A percentile compares a stretch with the other conserved stretches of the same genome.
Evolutionary conservation across 2,888 invertebrate species (phyloP).

Genomic region (Anoplius nigerrimus): DNA sequence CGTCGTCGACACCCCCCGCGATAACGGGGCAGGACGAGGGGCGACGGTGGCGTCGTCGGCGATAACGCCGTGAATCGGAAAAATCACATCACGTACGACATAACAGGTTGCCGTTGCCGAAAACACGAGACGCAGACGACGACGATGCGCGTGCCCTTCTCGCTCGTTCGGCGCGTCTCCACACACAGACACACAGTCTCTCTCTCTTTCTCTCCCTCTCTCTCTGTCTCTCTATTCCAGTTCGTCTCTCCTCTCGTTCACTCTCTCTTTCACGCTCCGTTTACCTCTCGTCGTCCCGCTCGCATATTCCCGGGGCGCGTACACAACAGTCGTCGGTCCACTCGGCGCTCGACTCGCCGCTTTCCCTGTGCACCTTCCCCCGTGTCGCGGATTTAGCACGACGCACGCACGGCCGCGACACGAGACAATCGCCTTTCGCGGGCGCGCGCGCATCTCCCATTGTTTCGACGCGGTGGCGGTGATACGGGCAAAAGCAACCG

Average conservation of each 20-base stretch:
- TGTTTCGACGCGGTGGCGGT: conserved; percentile 51
- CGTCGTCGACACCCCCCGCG: not conserved
- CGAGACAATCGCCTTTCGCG: conserved; percentile 9
- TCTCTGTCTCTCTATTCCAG: no score
- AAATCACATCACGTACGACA: conserved; percentile 15
- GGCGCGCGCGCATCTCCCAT: conserved; percentile 52
- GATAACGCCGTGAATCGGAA: conserved; percentile 24
- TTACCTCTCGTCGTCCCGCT: no score
- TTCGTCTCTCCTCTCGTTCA: no score
- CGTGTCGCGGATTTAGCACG: not conserved
- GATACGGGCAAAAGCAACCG: conserved; percentile 53
- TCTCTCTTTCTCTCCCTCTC: no score
- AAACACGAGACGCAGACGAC: conserved; percentile 29
- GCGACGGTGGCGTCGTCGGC: conserved; percentile 37
- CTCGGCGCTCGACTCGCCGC: not conserved
- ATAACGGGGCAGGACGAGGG: not conserved
- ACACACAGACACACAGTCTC: no score
- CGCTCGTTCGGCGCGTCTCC: no score
- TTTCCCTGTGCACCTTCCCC: no score
- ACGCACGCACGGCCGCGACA: conserved; percentile 1
- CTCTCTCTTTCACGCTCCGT: no score
- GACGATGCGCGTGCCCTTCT: not conserved
- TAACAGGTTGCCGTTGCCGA: conserved; percentile 49
- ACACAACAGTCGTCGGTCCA: no score
- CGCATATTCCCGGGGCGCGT: no score